These are phyloP conservation scores for Cydia strobilella DNA, from an alignment of 1,140 invertebrate genomes.

Conservation along the genomic window DNA sequence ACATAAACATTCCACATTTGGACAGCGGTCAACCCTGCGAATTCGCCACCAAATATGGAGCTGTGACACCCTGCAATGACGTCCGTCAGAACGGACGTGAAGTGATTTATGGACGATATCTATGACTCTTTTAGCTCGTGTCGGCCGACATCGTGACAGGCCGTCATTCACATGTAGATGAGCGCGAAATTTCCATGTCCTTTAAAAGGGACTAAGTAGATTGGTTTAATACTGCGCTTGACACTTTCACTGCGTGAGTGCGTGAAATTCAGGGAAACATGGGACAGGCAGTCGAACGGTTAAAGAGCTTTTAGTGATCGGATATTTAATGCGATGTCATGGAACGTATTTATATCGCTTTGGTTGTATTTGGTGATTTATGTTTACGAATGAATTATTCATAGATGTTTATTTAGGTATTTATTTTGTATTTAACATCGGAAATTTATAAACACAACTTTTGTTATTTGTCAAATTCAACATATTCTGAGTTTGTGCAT, in stretches of 20 bases:
- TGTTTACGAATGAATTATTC: background rate
- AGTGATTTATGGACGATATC: conserved; percentile 18
- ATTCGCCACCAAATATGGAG: conserved; percentile 6
- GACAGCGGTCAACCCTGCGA: conserved; percentile 1
- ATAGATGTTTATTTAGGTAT: too few relatives aligned
- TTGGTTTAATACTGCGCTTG: background rate
- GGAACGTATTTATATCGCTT: background rate
- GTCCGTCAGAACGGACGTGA: conserved; percentile 6
- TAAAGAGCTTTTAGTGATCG: conserved; percentile 11
- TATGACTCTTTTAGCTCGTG: conserved; percentile 28
- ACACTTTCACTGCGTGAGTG: background rate
- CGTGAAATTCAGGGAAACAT: background rate
- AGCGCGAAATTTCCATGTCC: background rate
- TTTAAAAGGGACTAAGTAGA: background rate
- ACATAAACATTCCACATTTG: background rate
- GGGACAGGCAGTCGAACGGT: conserved; percentile 8
- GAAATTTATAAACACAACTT: too few relatives aligned
- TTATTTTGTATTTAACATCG: too few relatives aligned
- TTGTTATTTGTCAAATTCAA: too few relatives aligned
- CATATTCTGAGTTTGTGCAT: too few relatives aligned
- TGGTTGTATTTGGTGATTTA: background rate
- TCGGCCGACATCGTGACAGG: conserved; percentile 10
- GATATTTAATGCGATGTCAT: conserved; percentile 14
- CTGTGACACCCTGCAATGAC: conserved; percentile 17
- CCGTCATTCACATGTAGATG: conserved; percentile 26